These are phyloP conservation scores for Ceratina australensis DNA, from an alignment of 1,140 invertebrate genomes.

Conservation along the genomic window DNA sequence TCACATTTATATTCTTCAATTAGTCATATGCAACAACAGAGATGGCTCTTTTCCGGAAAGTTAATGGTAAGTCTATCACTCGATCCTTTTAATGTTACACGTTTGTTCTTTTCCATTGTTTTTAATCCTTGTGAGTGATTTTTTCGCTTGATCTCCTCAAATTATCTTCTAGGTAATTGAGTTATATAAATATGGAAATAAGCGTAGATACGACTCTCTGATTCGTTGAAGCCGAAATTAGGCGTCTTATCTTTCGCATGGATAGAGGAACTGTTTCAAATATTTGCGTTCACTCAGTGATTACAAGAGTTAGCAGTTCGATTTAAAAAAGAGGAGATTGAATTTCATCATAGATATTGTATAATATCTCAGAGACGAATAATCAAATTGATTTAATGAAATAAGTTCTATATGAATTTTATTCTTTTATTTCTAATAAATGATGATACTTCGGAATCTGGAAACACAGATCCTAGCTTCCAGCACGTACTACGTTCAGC, in stretches of 20 bases:
- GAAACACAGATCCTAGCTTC: not conserved
- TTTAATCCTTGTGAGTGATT: no score
- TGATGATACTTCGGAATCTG: no score
- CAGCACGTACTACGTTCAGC: not conserved
- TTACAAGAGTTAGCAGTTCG: not conserved
- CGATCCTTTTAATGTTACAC: not conserved
- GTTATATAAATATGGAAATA: no score
- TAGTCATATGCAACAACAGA: not conserved
- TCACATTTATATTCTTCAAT: not conserved
- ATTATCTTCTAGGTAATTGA: no score
- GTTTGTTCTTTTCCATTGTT: no score
- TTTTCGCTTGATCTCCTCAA: no score
- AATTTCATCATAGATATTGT: not conserved
- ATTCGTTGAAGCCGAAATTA: no score
- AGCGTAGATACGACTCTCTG: no score
- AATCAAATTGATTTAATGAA: no score
- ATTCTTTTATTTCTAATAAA: no score
- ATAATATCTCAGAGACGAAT: not conserved
- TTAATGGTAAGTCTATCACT: slow-evolving; percentile 54
- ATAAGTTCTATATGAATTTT: no score
- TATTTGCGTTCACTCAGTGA: not conserved
- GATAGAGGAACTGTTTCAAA: not conserved
- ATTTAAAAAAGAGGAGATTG: no score
- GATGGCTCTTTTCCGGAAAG: slow-evolving; percentile 62
- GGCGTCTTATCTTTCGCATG: not conserved